A percentile compares a stretch with the other conserved stretches of the same genome.
These are phyloP conservation scores for Perodicticus potto DNA, from an alignment of 2,797 vertebrate genomes.

Conservation along the genomic window DNA sequence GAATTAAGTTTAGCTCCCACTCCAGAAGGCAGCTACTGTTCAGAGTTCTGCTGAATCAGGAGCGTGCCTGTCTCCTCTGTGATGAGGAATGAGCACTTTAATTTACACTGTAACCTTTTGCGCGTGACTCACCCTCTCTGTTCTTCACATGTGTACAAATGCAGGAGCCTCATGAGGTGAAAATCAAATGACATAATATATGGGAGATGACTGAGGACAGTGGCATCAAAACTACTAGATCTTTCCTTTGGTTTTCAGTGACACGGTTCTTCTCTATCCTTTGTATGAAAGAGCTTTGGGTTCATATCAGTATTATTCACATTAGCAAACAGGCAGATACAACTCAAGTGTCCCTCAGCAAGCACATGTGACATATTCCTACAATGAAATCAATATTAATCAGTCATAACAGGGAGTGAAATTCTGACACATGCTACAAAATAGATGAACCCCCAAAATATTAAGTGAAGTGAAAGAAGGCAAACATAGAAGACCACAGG, in stretches of 20 bases:
- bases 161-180: fast-evolving
- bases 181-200: background rate
- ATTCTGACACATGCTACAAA: background rate
- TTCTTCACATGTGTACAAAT: background rate
- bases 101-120: background rate
- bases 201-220: background rate
- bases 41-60: background rate
- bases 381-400: background rate
- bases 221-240: background rate
- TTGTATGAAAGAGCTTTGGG: background rate
- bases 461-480: background rate
- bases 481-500: background rate
- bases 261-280: background rate
- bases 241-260: background rate
- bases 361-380: background rate
- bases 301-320: background rate
- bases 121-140: background rate
- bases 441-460: background rate
- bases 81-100: background rate
- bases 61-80: background rate
- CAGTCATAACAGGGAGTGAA: background rate
- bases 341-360: background rate
- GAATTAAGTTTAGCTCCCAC: background rate
- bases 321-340: background rate
- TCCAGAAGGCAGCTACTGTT: background rate